Percentiles rank a stretch among this genome's conserved stretches.
phyloP scores from a whole-genome alignment of 2,888 invertebrate genomes.

The Nasonia oneida region DNA sequence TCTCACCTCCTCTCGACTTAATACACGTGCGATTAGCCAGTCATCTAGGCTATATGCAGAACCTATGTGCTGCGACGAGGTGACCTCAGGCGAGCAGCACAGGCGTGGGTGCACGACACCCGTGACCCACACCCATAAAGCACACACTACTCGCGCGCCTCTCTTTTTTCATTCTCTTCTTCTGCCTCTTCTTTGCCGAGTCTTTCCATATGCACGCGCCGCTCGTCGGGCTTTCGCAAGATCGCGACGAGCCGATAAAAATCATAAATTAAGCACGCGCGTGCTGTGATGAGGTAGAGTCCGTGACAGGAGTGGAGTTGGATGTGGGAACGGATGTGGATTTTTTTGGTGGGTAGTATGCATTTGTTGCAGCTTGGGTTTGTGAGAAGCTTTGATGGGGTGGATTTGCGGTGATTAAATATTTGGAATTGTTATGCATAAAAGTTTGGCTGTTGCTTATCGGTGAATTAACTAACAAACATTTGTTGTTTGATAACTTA shows the following conservation, averaged over 20 bases:
- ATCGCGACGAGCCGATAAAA: slow-evolving; percentile 32
- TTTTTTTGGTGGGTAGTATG: neutral
- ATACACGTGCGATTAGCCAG: neutral
- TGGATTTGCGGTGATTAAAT: too few species aligned
- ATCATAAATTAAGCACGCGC: slow-evolving; percentile 17
- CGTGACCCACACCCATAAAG: slow-evolving; percentile 66
- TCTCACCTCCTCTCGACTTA: neutral
- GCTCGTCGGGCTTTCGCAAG: slow-evolving; percentile 3
- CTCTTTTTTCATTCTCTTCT: neutral
- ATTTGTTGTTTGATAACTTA: too few species aligned
- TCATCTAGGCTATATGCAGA: neutral
- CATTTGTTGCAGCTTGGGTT: neutral
- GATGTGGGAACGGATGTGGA: neutral
- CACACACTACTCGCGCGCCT: slow-evolving; percentile 51
- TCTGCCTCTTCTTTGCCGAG: neutral
- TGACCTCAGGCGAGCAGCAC: slow-evolving; percentile 66
- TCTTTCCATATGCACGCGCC: slow-evolving; percentile 24
- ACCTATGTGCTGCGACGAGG: slow-evolving; percentile 63
- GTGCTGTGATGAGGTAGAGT: neutral
- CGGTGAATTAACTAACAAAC: neutral
- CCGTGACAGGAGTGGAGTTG: neutral
- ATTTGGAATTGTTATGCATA: neutral
- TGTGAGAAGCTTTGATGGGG: too few species aligned
- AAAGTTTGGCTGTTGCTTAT: neutral
- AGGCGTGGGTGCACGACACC: slow-evolving; percentile 70